phyloP scores from a whole-genome alignment of 2,113 vertebrate genomes.

The Ceuthmochares aereus region DNA sequence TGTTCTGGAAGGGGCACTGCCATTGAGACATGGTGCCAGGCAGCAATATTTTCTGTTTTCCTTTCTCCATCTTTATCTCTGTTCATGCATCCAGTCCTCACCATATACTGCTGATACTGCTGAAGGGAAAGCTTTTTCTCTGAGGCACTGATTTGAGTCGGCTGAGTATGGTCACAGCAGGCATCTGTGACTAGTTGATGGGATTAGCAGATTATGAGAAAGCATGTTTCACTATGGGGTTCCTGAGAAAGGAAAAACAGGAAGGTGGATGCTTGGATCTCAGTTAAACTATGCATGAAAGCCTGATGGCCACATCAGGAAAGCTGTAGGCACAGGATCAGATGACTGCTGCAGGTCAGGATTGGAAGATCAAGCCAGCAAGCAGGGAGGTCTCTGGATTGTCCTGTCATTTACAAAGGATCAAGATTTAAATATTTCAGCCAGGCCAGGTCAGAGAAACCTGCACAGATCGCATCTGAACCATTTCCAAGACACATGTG shows the following conservation, averaged over 20 bases:
- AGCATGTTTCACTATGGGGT: not conserved
- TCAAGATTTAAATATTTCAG: not conserved
- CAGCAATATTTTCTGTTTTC: not conserved
- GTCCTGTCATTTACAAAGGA: not conserved
- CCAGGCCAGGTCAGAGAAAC: not conserved
- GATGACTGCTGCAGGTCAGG: not conserved
- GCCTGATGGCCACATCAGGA: not conserved
- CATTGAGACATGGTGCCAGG: not conserved
- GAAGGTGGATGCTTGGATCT: constrained; percentile 35
- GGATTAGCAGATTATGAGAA: constrained; percentile 58
- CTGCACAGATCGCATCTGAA: not conserved
- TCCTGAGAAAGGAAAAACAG: not conserved
- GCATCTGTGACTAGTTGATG: constrained; percentile 53
- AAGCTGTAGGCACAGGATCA: not conserved
- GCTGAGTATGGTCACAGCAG: not conserved
- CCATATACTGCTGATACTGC: not conserved
- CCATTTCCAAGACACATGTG: not conserved
- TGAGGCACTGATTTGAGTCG: not conserved
- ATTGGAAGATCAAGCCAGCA: not conserved
- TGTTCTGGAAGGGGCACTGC: not conserved
- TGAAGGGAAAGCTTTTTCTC: constrained; percentile 15
- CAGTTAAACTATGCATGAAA: not conserved
- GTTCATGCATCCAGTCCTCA: not conserved
- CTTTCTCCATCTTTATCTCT: not conserved
- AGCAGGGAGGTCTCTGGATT: not conserved